phyloP scores from a whole-genome alignment of 2,888 invertebrate genomes.

The Harpalus rufipes region DNA sequence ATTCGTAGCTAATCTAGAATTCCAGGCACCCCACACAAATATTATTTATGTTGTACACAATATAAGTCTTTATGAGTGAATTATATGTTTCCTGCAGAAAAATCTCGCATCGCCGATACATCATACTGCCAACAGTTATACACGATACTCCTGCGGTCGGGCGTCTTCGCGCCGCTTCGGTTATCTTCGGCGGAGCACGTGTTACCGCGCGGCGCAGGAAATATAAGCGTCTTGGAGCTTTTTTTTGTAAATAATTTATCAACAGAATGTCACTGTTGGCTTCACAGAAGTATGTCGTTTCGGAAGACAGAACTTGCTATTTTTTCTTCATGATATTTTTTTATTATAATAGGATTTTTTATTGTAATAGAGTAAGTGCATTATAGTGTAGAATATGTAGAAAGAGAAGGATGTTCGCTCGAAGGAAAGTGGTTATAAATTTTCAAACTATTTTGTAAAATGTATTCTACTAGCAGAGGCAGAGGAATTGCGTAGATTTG shows the following conservation, averaged over 20 bases:
- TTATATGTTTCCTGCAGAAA: conserved; percentile 48
- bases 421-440: neutral
- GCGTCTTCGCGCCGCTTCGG: conserved; percentile 6
- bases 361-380: conserved; percentile 41
- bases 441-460: conserved; percentile 7
- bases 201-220: conserved; percentile 33
- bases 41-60: conserved; percentile 53
- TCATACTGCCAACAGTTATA: conserved; percentile 42
- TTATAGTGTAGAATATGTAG: conserved; percentile 39
- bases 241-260: conserved; percentile 56
- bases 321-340: conserved; percentile 32
- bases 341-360: conserved; percentile 47
- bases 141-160: conserved; percentile 19
- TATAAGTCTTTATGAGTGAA: conserved; percentile 50
- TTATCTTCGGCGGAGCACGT: conserved; percentile 12
- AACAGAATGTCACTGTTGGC: conserved; percentile 55
- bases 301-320: conserved; percentile 48
- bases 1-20: conserved; percentile 31
- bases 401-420: neutral
- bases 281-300: conserved; percentile 50
- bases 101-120: conserved; percentile 53
- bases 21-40: conserved; percentile 32
- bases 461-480: neutral
- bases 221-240: conserved; percentile 50
- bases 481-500: neutral